Evolutionary conservation across 2,113 vertebrate species (phyloP), one percentile per base, ranked within the genome.

Genomic region (Ictalurus punctatus): DNA sequence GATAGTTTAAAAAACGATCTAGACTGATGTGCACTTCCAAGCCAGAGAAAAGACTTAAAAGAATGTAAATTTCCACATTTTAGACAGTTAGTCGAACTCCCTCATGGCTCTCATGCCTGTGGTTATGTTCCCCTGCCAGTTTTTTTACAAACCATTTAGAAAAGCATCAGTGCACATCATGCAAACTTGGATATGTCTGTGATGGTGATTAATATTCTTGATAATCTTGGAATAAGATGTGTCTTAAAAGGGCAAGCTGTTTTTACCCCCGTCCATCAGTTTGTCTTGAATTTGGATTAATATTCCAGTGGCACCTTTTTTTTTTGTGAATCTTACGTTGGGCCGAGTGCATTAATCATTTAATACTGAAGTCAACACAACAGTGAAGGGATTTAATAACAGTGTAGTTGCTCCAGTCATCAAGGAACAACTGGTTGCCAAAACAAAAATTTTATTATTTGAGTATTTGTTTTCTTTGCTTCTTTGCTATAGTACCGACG

Each of bases 281-380:
- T 80, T 37, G 30, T 86, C 58, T 82, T 89, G 44, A 58, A 30
- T 80, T 71, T 87, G 73, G 82, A 90, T 44, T 59, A 67, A 84
- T 16, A 90, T 23, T 61, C 58, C 34, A 61, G 56, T 65, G 61
- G 65, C 79, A 54, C 30, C 19, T 83, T 23, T 83, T 54, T 37
- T 63, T 71, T 80, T 19, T 59, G 44, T 48, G 71, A 89, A 21
- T 69, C 25, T 27, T 63, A 23, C 4, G 23, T 59, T 4, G 54
- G 83, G 40, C 58, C 27, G 44, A 74, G 40, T 34, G 83, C 44
- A 86, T 86, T 83, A 83, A 89, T 89, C 88, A 89, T 89, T 63
- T 56, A 63, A 81, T 44, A 58, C 79, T 56, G 21, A 83, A 73
- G 27, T 54, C 48, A 76, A 16, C 27, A 23, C 17, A 65, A 21